Percentiles rank a stretch among this genome's conserved stretches.
phyloP scores from a whole-genome alignment of 1,140 invertebrate species.

The Lepidurus packardi region DNA sequence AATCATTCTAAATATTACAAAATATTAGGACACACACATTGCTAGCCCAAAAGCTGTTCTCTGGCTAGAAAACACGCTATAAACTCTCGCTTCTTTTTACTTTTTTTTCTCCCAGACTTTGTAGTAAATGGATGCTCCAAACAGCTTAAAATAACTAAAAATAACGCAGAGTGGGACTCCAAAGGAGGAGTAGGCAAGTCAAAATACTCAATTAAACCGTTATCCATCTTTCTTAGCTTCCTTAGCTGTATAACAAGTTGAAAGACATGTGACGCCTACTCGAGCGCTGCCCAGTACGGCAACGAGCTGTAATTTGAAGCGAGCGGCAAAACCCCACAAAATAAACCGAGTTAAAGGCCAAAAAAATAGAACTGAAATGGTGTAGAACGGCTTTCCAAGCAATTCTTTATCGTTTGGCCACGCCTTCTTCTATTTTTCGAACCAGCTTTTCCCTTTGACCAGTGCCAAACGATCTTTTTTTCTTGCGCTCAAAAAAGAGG shows the following conservation, averaged over 20 bases:
- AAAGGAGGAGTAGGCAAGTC: background rate
- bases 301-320: background rate
- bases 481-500: background rate
- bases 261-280: background rate
- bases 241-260: background rate
- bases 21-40: too few species aligned
- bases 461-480: background rate
- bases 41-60: too few species aligned
- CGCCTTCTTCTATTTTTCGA: background rate
- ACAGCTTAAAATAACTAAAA: slow-evolving; percentile 2
- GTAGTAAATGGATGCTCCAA: background rate
- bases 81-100: too few species aligned
- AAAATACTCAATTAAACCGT: slow-evolving; percentile 16
- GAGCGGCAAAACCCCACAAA: background rate
- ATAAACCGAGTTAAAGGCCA: background rate
- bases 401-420: slow-evolving; percentile 19
- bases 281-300: background rate
- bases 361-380: background rate
- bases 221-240: background rate
- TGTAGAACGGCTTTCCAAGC: background rate
- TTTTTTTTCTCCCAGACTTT: background rate
- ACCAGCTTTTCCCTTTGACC: background rate
- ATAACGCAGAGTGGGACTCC: background rate
- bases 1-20: too few species aligned
- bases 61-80: too few species aligned